Base-by-base conservation (phyloP, 1,140 invertebrate species). In the Kradibia gibbosae region DNA sequence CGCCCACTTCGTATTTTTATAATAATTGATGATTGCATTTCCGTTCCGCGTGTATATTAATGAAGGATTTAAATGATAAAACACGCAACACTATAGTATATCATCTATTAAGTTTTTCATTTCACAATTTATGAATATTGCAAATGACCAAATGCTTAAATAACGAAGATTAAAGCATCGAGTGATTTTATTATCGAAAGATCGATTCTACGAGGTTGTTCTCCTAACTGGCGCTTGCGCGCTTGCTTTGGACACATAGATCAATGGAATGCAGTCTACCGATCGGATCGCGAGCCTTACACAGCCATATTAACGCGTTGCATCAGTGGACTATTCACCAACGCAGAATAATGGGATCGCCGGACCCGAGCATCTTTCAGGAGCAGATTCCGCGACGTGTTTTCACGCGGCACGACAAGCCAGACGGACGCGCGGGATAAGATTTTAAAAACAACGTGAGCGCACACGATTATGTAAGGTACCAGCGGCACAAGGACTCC, bases 371-470 rank as follows among this genome's bases (percentile, higher is more conserved):
- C 17, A 48, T 39, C 60, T 67, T 67, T 67, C 4, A 36, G 20
- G 39, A 3, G n/a, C 22, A 36, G 62, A 15, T 22, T n/a, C 17
- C 36, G n/a, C 3, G 10, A 60, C 45, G 34, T 42, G 25, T 25
- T 39, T 34, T 22, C n/a, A 48, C 11, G 15, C 57, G 42, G 45
- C 25, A 17, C 15, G 60, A 28, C 25, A 34, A 62, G 25, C 39
- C 34, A 22, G 2, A n/a, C n/a, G 2, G n/a, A n/a, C 31, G 62
- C 17, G 22, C 31, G 34, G 17, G 62, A 67, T 39, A 53, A 53
- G n/a, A 11, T 39, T 78, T 78, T 53, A 55, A 78, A 78, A 78
- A 36, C 34, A 72, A 42, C 42, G 67, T 67, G 34, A 67, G 50
- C 39, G 50, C 50, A 45, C 42, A 11, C 25, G 57, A 67, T 80